phyloP scores from a whole-genome alignment of 2,888 invertebrate species.

The Teinopalpus imperialis region DNA sequence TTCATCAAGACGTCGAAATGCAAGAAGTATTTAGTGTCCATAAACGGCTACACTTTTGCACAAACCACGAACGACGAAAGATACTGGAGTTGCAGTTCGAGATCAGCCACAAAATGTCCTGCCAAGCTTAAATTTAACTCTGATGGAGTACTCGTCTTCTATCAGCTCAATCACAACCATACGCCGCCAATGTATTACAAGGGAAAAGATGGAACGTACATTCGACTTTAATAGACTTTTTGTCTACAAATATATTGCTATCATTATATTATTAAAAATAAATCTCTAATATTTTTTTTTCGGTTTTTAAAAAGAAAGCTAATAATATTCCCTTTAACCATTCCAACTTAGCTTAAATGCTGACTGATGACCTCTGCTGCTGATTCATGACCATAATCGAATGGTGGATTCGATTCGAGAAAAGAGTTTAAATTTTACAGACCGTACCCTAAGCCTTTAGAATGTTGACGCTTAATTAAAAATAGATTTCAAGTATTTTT shows the following conservation, averaged over 20 bases:
- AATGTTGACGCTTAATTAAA: too few species aligned
- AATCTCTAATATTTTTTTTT: too few species aligned
- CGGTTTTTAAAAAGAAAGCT: too few species aligned
- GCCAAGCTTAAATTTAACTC: conserved; percentile 30
- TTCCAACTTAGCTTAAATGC: too few species aligned
- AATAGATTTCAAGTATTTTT: too few species aligned
- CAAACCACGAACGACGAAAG: conserved; percentile 28
- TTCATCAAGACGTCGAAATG: conserved; percentile 27
- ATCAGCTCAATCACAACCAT: conserved; percentile 44
- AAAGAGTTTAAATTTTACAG: too few species aligned
- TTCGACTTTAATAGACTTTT: background rate
- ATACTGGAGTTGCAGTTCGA: conserved; percentile 33
- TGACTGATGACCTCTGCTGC: too few species aligned
- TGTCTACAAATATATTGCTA: background rate
- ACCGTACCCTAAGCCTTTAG: too few species aligned
- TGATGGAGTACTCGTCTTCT: conserved; percentile 37
- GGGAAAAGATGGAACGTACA: conserved; percentile 27
- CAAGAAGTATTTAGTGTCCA: conserved; percentile 32
- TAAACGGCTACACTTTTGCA: conserved; percentile 32
- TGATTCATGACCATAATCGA: too few species aligned
- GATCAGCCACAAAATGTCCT: conserved; percentile 24
- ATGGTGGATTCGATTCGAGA: too few species aligned
- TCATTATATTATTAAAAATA: too few species aligned
- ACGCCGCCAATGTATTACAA: conserved; percentile 33
- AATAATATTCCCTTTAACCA: too few species aligned